A percentile compares a stretch with the other conserved stretches of the same genome.
phyloP scores from a whole-genome alignment of 2,888 invertebrate species.

The Diplazon laetatorius region DNA sequence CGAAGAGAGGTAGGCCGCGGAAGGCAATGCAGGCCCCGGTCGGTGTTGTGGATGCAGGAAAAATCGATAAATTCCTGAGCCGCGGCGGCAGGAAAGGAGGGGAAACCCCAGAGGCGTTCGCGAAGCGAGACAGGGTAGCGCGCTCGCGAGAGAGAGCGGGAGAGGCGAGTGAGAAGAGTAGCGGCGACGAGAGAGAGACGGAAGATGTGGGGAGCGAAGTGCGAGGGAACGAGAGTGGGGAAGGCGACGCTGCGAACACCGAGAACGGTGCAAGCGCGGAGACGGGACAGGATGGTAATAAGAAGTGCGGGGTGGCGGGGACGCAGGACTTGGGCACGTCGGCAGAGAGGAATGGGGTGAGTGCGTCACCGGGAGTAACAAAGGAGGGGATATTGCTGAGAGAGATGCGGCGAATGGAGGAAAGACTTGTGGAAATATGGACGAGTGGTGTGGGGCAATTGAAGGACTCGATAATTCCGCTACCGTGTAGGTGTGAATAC shows the following conservation, averaged over 20 bases:
- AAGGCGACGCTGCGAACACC: no score
- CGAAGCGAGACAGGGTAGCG: no score
- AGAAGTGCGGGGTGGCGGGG: not conserved
- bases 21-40: no score
- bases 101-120: no score
- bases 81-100: no score
- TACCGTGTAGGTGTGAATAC: conserved; percentile 29
- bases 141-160: not conserved
- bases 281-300: not conserved
- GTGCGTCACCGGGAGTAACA: not conserved
- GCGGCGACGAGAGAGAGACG: no score
- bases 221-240: not conserved
- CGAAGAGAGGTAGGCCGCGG: no score
- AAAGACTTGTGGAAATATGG: conserved; percentile 1
- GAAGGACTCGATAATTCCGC: not conserved
- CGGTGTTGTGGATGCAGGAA: no score
- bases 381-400: not conserved
- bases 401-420: not conserved
- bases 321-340: not conserved
- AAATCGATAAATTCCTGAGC: no score
- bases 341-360: not conserved
- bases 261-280: no score
- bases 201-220: no score
- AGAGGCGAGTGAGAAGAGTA: not conserved
- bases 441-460: not conserved